Evolutionary conservation across 2,797 vertebrate species (phyloP).

Genomic region (Hybognathus amarus): DNA sequence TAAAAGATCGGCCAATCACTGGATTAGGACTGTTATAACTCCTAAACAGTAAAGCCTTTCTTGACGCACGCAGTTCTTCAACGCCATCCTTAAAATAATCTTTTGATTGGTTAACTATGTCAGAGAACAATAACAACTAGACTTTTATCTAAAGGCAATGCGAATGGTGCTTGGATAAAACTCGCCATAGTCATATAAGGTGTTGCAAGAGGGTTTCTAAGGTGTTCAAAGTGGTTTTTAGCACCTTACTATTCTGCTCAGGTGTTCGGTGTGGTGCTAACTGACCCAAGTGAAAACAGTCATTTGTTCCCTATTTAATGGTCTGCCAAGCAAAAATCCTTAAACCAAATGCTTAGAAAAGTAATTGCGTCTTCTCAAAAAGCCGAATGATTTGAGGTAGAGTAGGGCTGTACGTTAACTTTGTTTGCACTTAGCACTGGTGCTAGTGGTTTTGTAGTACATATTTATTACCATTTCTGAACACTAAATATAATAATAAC

Average conservation of each 20-base stretch:
- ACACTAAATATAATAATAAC: too few relatives aligned
- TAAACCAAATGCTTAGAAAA: not conserved
- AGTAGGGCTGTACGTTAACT: too few relatives aligned
- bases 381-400: not conserved
- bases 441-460: too few relatives aligned
- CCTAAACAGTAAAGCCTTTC: slow-evolving; percentile 55
- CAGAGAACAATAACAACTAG: slow-evolving; percentile 19
- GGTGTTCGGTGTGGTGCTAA: not conserved
- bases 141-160: not conserved
- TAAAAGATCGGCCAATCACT: slow-evolving; percentile 55
- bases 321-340: not conserved
- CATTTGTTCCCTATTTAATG: not conserved
- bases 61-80: slow-evolving; percentile 50
- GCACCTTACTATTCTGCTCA: not conserved
- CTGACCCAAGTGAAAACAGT: not conserved
- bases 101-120: slow-evolving; percentile 65
- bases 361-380: not conserved
- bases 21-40: slow-evolving; percentile 58
- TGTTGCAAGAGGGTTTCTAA: not conserved
- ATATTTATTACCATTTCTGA: too few relatives aligned
- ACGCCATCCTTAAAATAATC: slow-evolving; percentile 57
- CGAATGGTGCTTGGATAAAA: not conserved
- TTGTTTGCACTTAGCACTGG: too few relatives aligned
- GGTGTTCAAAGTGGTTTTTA: slow-evolving; percentile 10
- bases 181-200: not conserved